phyloP scores from a whole-genome alignment of 2,113 vertebrate species.

The Solea solea region DNA sequence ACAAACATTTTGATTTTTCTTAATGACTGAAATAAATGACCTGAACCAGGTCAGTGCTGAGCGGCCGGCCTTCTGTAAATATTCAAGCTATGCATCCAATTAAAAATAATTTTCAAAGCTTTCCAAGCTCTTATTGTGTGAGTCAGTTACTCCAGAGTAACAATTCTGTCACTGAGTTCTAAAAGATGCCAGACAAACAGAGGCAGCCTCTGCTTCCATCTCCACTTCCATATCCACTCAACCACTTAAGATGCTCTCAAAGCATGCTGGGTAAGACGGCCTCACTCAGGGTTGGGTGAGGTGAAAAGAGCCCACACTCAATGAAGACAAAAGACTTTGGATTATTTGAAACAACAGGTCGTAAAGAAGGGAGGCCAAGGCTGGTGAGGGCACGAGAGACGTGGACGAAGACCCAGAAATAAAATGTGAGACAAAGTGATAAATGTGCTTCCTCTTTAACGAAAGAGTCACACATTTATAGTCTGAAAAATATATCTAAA shows the following conservation, averaged over 20 bases:
- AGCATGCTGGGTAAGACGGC: slow-evolving; percentile 25
- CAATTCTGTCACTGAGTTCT: not conserved
- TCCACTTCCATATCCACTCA: slow-evolving; percentile 36
- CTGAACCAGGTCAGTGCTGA: slow-evolving; percentile 22
- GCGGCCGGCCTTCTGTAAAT: slow-evolving; percentile 9
- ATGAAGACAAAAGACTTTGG: slow-evolving; percentile 31
- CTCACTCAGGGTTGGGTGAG: not conserved
- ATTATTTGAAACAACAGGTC: slow-evolving; percentile 35
- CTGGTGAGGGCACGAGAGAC: not conserved
- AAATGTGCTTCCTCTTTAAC: not conserved
- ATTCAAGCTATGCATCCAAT: slow-evolving; percentile 29
- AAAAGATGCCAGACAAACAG: slow-evolving; percentile 25
- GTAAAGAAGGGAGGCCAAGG: not conserved
- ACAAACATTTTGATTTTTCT: not conserved
- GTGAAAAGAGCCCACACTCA: slow-evolving; percentile 31
- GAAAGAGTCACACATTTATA: not conserved
- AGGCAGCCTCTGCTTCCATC: slow-evolving; percentile 19
- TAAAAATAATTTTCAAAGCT: slow-evolving; percentile 33
- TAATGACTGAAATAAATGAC: slow-evolving; percentile 2
- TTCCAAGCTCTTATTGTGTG: slow-evolving; percentile 22
- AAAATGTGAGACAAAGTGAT: not conserved
- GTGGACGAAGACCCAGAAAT: not conserved
- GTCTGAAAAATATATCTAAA: not conserved
- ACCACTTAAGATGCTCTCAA: slow-evolving; percentile 47
- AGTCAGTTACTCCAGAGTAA: slow-evolving; percentile 23